These are phyloP conservation scores for Miichthys miiuy DNA, from an alignment of 2,797 vertebrate genomes.

Conservation along the genomic window DNA sequence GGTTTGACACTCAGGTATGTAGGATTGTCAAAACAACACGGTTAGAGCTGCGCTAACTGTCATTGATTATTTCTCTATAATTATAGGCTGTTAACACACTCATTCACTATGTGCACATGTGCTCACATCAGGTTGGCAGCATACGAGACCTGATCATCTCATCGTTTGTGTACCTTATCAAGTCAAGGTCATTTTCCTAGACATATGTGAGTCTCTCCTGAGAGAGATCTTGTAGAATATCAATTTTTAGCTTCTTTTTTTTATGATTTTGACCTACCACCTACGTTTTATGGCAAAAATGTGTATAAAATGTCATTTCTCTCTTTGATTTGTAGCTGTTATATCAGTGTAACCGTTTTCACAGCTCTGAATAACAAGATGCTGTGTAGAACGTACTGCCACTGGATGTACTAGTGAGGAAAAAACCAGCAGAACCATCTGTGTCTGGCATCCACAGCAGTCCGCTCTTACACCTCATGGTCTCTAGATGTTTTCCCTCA, in stretches of 20 bases:
- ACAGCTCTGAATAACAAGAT: constrained; percentile 31
- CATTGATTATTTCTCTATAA: constrained; percentile 23
- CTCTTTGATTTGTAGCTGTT: background rate
- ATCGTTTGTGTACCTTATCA: constrained; percentile 15
- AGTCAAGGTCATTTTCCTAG: constrained; percentile 7
- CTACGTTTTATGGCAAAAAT: background rate
- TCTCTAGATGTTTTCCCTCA: constrained; percentile 24
- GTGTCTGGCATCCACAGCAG: background rate
- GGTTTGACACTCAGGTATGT: background rate
- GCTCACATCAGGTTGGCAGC: background rate
- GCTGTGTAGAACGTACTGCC: constrained; percentile 21
- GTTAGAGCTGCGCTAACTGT: background rate
- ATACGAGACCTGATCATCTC: constrained; percentile 25
- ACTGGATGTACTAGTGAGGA: background rate
- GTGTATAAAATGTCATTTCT: background rate
- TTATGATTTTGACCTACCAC: background rate
- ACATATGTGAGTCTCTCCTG: background rate
- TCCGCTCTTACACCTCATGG: background rate
- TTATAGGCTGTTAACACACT: background rate
- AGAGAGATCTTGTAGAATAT: background rate
- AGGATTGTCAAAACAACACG: background rate
- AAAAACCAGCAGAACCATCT: background rate
- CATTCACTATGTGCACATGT: background rate
- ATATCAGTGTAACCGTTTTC: background rate
- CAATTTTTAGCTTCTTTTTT: constrained; percentile 11